phyloP scores from a whole-genome alignment of 2,888 invertebrate genomes.

The Clusia tigrina region DNA sequence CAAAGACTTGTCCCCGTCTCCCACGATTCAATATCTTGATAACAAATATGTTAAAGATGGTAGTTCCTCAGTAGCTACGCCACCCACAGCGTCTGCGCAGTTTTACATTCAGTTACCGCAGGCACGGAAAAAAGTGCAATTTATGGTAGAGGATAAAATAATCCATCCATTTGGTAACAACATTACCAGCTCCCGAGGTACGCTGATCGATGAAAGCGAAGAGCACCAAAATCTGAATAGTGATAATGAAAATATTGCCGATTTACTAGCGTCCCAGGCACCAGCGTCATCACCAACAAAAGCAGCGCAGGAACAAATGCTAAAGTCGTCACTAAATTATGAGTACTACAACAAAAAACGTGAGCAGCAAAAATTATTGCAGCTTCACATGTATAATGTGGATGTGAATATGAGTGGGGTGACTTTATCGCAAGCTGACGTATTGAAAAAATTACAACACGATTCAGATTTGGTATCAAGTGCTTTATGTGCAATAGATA shows the following conservation, averaged over 20 bases:
- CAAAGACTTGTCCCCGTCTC: slow-evolving; percentile 23
- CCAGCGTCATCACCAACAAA: slow-evolving; percentile 26
- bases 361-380: slow-evolving; percentile 39
- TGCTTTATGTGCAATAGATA: slow-evolving; percentile 16
- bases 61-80: slow-evolving; percentile 24
- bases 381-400: slow-evolving; percentile 18
- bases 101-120: slow-evolving; percentile 56
- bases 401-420: not conserved
- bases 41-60: slow-evolving; percentile 23
- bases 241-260: slow-evolving; percentile 25
- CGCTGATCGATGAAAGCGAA: slow-evolving; percentile 22
- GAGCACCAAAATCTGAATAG: slow-evolving; percentile 20
- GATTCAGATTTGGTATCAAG: slow-evolving; percentile 40
- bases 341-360: slow-evolving; percentile 58
- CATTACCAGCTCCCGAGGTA: slow-evolving; percentile 22
- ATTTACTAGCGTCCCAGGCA: slow-evolving; percentile 24
- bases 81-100: slow-evolving; percentile 53
- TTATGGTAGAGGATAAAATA: slow-evolving; percentile 72
- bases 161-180: slow-evolving; percentile 37
- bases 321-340: slow-evolving; percentile 43
- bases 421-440: slow-evolving; percentile 28
- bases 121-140: slow-evolving; percentile 76
- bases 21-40: slow-evolving; percentile 26
- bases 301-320: slow-evolving; percentile 11
- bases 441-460: slow-evolving; percentile 37